Evolutionary conservation across 2,797 vertebrate genomes (phyloP).

Genomic region (Heteromormyrus szaboi): DNA sequence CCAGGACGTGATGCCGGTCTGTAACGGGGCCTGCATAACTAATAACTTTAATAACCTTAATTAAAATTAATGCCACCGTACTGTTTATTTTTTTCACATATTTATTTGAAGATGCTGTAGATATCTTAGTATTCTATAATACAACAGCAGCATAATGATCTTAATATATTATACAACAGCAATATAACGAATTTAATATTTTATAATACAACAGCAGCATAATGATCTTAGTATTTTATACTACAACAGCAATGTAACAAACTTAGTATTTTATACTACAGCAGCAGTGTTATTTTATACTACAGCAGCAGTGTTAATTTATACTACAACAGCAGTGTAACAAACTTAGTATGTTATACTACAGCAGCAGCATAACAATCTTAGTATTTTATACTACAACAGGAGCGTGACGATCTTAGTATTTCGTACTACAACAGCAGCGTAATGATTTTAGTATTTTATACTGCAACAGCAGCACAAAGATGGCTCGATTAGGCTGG

Average conservation of each 20-base stretch:
- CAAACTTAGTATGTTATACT: neutral
- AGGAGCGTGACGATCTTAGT: neutral
- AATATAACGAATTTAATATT: neutral
- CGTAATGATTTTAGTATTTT: neutral
- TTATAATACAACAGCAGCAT: neutral
- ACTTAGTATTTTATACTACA: neutral
- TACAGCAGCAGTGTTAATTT: neutral
- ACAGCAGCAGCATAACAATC: neutral
- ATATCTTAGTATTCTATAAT: neutral
- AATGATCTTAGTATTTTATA: neutral
- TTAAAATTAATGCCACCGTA: neutral
- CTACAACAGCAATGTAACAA: neutral
- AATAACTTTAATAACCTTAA: neutral
- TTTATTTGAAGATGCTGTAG: neutral
- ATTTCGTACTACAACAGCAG: neutral
- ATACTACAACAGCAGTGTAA: neutral
- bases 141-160: neutral
- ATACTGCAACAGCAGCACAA: neutral
- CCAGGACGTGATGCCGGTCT: neutral
- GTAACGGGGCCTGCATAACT: neutral
- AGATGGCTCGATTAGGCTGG: neutral
- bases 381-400: neutral
- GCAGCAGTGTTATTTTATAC: neutral
- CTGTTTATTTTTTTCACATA: neutral
- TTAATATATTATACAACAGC: neutral